Percentiles rank a stretch among this genome's conserved stretches.
These are phyloP conservation scores for Linepithema humile DNA, from an alignment of 1,140 invertebrate genomes.

Conservation along the genomic window DNA sequence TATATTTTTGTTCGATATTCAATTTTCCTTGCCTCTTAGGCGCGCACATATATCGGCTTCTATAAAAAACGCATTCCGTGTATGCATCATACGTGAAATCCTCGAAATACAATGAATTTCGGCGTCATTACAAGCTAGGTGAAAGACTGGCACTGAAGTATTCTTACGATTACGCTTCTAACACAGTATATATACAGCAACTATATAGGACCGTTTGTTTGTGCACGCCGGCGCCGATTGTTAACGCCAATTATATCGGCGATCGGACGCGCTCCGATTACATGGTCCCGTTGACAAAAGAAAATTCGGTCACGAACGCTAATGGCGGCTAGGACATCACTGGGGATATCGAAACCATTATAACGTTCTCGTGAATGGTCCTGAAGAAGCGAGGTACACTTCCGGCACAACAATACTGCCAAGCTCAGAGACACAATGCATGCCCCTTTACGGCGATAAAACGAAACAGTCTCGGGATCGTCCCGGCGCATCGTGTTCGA, in stretches of 20 bases:
- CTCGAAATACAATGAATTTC: slow-evolving; percentile 32
- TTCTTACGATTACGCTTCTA: slow-evolving; percentile 28
- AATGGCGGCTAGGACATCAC: slow-evolving; percentile 38
- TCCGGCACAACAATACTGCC: slow-evolving; percentile 6
- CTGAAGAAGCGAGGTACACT: slow-evolving; percentile 44
- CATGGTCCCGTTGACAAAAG: slow-evolving; percentile 43
- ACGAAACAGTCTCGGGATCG: slow-evolving; percentile 20
- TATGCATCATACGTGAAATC: background rate
- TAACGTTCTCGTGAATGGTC: slow-evolving; percentile 26
- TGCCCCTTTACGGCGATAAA: background rate
- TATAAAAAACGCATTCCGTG: slow-evolving; percentile 36
- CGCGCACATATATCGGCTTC: background rate
- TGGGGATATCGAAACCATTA: background rate
- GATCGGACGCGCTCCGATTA: slow-evolving; percentile 29
- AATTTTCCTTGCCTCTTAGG: background rate
- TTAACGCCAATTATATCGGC: slow-evolving; percentile 32
- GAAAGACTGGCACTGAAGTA: slow-evolving; percentile 32
- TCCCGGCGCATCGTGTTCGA: slow-evolving; percentile 4
- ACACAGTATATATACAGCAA: slow-evolving; percentile 33
- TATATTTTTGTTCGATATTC: background rate
- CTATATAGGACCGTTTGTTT: slow-evolving; percentile 25
- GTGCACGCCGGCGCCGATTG: background rate
- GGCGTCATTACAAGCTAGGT: slow-evolving; percentile 24
- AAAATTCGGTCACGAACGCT: slow-evolving; percentile 30
- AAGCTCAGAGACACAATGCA: slow-evolving; percentile 14